These are phyloP conservation scores for Phycodurus eques DNA, from an alignment of 2,113 vertebrate genomes.

Conservation along the genomic window DNA sequence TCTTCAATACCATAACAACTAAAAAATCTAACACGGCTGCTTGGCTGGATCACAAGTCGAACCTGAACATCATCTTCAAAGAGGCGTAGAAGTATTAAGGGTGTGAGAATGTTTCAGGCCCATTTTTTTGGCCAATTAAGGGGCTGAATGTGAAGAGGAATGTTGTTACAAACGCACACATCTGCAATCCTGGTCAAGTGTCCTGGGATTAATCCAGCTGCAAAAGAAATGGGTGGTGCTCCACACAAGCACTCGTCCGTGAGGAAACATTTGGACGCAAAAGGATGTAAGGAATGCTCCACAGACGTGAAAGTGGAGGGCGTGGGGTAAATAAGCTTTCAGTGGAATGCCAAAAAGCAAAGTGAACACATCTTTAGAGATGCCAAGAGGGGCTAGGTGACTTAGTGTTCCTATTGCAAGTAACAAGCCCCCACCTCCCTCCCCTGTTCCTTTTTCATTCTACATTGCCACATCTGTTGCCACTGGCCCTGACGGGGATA, in stretches of 20 bases:
- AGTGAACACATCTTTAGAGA: conserved; percentile 4
- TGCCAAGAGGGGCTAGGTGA: conserved; percentile 27
- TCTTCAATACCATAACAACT: neutral
- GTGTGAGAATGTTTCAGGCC: conserved; percentile 8
- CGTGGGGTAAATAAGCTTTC: conserved; percentile 49
- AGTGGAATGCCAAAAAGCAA: conserved; percentile 50
- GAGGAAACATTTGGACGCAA: conserved; percentile 39
- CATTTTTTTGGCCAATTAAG: conserved; percentile 8
- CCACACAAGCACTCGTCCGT: conserved; percentile 32
- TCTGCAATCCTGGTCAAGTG: conserved; percentile 13
- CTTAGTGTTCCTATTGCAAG: neutral
- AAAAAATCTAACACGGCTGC: neutral
- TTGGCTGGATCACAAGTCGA: neutral
- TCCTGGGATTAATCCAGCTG: conserved; percentile 3
- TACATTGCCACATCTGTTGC: conserved; percentile 66
- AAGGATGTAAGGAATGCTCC: conserved; percentile 47
- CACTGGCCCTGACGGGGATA: conserved; percentile 52
- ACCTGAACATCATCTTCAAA: neutral
- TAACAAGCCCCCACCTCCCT: conserved; percentile 1
- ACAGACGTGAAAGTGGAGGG: conserved; percentile 31
- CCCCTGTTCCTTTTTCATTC: neutral
- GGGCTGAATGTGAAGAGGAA: conserved; percentile 5
- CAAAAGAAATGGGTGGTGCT: conserved; percentile 53
- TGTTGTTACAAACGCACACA: conserved; percentile 20
- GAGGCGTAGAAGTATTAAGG: neutral